These are phyloP conservation scores for Proisotoma minuta DNA, from an alignment of 2,888 invertebrate species.

Conservation along the genomic window DNA sequence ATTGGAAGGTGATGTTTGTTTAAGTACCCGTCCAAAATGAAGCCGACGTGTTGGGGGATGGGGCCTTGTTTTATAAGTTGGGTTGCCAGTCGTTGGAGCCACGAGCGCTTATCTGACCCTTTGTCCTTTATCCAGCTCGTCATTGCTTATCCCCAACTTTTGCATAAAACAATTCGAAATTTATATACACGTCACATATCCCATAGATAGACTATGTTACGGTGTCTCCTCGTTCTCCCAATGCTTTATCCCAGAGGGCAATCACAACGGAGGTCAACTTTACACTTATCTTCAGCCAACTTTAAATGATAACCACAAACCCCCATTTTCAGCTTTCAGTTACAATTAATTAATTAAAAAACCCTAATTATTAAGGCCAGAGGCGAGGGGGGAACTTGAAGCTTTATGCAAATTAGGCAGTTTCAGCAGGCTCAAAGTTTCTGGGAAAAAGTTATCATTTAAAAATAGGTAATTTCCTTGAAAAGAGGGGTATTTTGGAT, in stretches of 20 bases:
- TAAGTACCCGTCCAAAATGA: conserved; percentile 66
- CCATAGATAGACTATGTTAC: no score
- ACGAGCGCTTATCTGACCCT: conserved; percentile 64
- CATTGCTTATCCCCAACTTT: conserved; percentile 52
- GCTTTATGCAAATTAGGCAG: no score
- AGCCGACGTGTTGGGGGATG: conserved; percentile 85
- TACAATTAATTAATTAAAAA: neutral
- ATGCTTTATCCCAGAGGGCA: no score
- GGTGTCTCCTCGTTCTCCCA: no score
- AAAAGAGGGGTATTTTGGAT: neutral
- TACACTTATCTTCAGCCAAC: no score
- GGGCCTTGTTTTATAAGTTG: conserved; percentile 73
- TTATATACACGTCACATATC: no score
- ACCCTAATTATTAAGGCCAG: no score
- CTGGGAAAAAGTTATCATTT: neutral
- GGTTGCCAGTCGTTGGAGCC: conserved; percentile 69
- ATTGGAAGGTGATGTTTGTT: conserved; percentile 48
- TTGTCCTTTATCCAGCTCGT: conserved; percentile 72
- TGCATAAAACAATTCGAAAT: no score
- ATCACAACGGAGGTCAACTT: no score
- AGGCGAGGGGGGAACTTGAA: neutral
- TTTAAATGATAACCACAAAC: neutral
- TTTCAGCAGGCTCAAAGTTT: no score
- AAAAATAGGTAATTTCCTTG: no score
- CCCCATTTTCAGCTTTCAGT: neutral